Evolutionary conservation across 2,113 vertebrate genomes (phyloP), one percentile per base, ranked within the genome.

Genomic region (Lichenostomus cassidix): DNA sequence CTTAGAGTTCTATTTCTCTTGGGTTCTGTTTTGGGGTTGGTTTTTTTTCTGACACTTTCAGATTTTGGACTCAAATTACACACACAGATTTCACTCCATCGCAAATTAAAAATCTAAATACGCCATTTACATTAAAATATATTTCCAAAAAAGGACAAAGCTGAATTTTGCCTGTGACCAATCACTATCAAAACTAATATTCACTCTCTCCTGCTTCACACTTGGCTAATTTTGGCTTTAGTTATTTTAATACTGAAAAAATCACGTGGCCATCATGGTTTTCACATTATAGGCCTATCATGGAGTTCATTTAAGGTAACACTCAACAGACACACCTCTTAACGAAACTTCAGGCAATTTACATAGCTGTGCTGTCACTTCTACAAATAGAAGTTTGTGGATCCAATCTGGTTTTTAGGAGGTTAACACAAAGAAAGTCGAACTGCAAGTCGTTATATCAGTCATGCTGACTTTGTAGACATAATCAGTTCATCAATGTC

Each of bases 401-500:
- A 83, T 65, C 18, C 50, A 90, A 46, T 74, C 35, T 63, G 27
- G 7, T 12, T 85, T 93, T 67, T 42, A 65, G 21, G 47, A 88
- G 24, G 67, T 87, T 89, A 87, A 56, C 11, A 21, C 29, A 74
- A 77, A 68, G 35, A 74, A 65, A 83, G 18, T 71, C 29, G 35
- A 75, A 75, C 49, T 64, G 15, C 31, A 87, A 84, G 65, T 52
- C 91, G 50, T 39, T 60, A 59, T 19, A 74, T 77, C 58, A 76
- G 28, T 87, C 70, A 73, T 27, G 12, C 39, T 69, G 70, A 73
- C 53, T 92, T 85, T n/a, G 29, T 85, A 74, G n/a, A 70, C 62
- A 12, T 58, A 85, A 85, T 76, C 75, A 86, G 70, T 93, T 94
- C 92, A 93, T 90, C 92, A 92, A 6, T 62, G 42, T 63, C 83